These are phyloP conservation scores for Benitochromis conjunctus DNA, from an alignment of 2,113 vertebrate genomes.

Conservation along the genomic window DNA sequence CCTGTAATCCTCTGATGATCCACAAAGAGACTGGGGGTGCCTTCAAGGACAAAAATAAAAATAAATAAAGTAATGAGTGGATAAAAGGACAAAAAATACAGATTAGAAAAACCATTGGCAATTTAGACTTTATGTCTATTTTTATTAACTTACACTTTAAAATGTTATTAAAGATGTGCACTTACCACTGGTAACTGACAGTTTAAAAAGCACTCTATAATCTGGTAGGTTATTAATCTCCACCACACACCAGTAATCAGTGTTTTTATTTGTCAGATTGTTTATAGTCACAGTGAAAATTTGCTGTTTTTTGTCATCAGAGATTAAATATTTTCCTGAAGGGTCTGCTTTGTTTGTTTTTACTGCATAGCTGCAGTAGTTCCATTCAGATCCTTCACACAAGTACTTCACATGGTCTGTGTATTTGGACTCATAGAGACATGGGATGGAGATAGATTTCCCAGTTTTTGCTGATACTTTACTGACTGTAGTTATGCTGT, in stretches of 20 bases:
- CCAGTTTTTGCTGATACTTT: neutral
- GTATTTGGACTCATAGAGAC: neutral
- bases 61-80: neutral
- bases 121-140: neutral
- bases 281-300: neutral
- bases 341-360: neutral
- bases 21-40: neutral
- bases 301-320: neutral
- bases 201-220: rapidly evolving
- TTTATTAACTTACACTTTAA: neutral
- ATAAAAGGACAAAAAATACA: neutral
- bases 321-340: constrained; percentile 6
- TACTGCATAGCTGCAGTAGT: rapidly evolving
- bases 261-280: neutral
- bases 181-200: constrained; percentile 26
- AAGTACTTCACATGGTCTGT: constrained; percentile 17
- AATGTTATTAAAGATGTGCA: neutral
- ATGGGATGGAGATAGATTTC: constrained; percentile 31
- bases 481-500: neutral
- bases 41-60: neutral
- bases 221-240: rapidly evolving
- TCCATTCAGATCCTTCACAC: neutral
- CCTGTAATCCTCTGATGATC: neutral
- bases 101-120: neutral
- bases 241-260: neutral